A percentile compares a stretch with the other conserved stretches of the same genome.
Evolutionary conservation across 2,797 vertebrate genomes (phyloP).

Genomic region (Aviceda leuphotes): DNA sequence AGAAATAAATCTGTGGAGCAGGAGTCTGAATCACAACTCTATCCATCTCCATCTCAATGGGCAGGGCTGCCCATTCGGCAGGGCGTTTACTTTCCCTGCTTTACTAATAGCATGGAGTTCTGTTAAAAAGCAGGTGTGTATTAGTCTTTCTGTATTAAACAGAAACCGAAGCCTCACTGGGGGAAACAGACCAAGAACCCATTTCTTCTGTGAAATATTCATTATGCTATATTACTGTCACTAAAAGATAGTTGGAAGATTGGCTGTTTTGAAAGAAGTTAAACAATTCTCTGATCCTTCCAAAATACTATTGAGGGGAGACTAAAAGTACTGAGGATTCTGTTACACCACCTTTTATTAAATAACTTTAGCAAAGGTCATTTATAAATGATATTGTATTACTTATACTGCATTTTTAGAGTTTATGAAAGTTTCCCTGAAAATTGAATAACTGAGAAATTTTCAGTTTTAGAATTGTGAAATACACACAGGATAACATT

Average conservation of each 20-base stretch:
- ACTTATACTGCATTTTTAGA: not conserved
- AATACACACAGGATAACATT: not conserved
- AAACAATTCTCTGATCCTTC: not conserved
- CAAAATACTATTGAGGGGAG: not conserved
- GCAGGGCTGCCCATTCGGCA: not conserved
- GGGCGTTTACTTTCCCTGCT: not conserved
- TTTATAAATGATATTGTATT: not conserved
- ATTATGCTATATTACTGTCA: not conserved
- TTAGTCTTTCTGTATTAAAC: not conserved
- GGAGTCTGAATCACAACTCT: too few species aligned
- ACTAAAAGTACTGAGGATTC: not conserved
- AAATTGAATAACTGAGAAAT: not conserved
- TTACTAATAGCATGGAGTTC: not conserved
- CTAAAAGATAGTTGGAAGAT: not conserved
- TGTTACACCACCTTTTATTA: not conserved
- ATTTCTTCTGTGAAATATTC: not conserved
- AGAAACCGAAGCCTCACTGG: not conserved
- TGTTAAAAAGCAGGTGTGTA: not conserved
- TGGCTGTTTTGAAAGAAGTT: not conserved
- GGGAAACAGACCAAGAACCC: not conserved
- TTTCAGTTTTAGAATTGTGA: not conserved
- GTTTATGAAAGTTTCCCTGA: not conserved
- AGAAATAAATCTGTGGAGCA: not conserved
- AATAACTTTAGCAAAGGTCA: not conserved
- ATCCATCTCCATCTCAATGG: not conserved